Conservation (phyloP, 2,888 invertebrate genomes). For the Phragmatobia fuliginosa region DNA sequence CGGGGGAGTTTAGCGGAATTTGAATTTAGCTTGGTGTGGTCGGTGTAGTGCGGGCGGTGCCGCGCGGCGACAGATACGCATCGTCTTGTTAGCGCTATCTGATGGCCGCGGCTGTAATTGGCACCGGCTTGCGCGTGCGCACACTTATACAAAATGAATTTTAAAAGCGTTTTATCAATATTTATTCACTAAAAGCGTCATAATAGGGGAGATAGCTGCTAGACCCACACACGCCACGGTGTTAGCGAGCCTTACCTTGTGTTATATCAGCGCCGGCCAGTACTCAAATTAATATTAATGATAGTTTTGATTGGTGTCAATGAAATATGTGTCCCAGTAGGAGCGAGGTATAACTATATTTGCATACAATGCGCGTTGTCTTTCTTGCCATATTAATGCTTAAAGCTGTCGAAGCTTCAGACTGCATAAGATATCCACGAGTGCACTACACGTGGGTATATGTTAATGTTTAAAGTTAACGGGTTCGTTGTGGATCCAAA, state of each 20-base stretch:
- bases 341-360: constrained; percentile 51
- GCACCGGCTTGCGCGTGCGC: constrained; percentile 72
- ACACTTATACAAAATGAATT: constrained; percentile 61
- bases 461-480: neutral
- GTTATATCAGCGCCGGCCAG: neutral
- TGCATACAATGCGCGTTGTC: constrained; percentile 65
- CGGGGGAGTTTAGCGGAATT: constrained; percentile 76
- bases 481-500: neutral
- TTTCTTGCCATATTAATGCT: constrained; percentile 47
- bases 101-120: constrained; percentile 83
- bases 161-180: constrained; percentile 60
- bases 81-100: constrained; percentile 85
- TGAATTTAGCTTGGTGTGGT: constrained; percentile 68
- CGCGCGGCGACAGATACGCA: constrained; percentile 72
- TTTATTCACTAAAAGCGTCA: constrained; percentile 50
- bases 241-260: neutral
- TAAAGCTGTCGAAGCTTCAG: neutral
- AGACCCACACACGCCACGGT: neutral
- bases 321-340: neutral
- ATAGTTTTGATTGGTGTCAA: neutral
- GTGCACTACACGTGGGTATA: too few species aligned
- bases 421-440: neutral
- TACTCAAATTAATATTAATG: neutral
- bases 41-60: constrained; percentile 45
- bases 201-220: constrained; percentile 34